Evolutionary conservation across 2,113 vertebrate genomes (phyloP).

Genomic region (Ariopsis seemanni): DNA sequence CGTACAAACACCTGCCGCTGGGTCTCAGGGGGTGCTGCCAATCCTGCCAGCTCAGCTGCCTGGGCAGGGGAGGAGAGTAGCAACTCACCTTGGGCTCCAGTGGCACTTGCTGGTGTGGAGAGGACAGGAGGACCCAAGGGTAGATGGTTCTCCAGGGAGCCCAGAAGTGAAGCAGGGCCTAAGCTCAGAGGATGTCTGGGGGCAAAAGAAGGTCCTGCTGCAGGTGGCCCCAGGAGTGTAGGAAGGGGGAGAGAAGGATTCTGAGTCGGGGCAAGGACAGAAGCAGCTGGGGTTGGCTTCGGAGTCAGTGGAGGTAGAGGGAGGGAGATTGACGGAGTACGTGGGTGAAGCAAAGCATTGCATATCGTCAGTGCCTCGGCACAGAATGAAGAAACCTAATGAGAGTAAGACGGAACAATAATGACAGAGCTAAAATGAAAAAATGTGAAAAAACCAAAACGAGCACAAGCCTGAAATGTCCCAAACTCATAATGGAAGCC

Average conservation of each 20-base stretch:
- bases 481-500: not conserved
- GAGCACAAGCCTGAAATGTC: not conserved
- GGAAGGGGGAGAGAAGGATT: conserved; percentile 65
- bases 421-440: not conserved
- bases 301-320: conserved; percentile 72
- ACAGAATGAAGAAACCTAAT: conserved; percentile 86
- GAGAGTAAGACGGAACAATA: not conserved
- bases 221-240: conserved; percentile 64
- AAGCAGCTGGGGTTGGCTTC: conserved; percentile 63
- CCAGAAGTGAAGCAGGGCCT: conserved; percentile 64
- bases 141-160: conserved; percentile 75
- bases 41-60: conserved; percentile 64
- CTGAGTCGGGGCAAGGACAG: conserved; percentile 64
- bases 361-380: conserved; percentile 80
- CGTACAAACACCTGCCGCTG: conserved; percentile 84
- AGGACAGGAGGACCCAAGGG: conserved; percentile 66
- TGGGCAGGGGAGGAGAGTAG: conserved; percentile 67
- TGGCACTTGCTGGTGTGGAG: conserved; percentile 53
- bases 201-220: conserved; percentile 63
- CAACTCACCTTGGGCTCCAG: conserved; percentile 58
- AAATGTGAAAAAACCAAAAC: not conserved
- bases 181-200: conserved; percentile 65
- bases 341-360: conserved; percentile 82
- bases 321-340: conserved; percentile 76
- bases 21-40: conserved; percentile 66